Evolutionary conservation across 2,797 vertebrate species (phyloP).

Genomic region (Manis pentadactyla): DNA sequence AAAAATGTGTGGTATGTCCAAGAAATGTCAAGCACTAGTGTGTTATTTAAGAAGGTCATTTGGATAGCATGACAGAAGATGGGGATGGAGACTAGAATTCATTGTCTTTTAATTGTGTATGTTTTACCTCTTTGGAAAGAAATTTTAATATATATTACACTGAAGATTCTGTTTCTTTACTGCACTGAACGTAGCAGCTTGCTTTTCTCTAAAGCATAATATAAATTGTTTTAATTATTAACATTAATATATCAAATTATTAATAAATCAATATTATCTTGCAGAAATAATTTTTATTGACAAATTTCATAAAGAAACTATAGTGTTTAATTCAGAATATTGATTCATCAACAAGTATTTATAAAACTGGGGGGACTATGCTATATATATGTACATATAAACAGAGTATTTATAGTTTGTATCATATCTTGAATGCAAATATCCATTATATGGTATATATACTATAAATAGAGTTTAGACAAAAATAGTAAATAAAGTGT

Average conservation of each 20-base stretch:
- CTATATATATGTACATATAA: background rate
- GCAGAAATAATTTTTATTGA: background rate
- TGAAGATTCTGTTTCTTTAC: background rate
- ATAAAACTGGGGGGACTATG: background rate
- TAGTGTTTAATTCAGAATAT: background rate
- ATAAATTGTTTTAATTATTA: background rate
- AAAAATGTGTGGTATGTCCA: background rate
- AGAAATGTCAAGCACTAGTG: background rate
- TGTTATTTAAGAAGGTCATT: background rate
- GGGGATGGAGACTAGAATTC: background rate
- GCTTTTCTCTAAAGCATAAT: slow-evolving; percentile 20
- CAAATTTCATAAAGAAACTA: background rate
- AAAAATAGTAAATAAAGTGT: background rate
- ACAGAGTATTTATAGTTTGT: background rate
- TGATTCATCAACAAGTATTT: background rate
- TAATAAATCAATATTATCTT: background rate
- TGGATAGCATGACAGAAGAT: background rate
- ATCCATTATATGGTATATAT: background rate
- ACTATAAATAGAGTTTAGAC: background rate
- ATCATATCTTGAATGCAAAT: background rate
- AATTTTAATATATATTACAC: background rate
- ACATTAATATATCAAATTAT: no score
- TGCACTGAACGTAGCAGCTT: background rate
- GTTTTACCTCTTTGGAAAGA: background rate
- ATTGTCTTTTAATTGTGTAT: background rate